Base-by-base conservation (phyloP, 2,888 invertebrate genomes). In the Liopterus haemorrhoidalis region DNA sequence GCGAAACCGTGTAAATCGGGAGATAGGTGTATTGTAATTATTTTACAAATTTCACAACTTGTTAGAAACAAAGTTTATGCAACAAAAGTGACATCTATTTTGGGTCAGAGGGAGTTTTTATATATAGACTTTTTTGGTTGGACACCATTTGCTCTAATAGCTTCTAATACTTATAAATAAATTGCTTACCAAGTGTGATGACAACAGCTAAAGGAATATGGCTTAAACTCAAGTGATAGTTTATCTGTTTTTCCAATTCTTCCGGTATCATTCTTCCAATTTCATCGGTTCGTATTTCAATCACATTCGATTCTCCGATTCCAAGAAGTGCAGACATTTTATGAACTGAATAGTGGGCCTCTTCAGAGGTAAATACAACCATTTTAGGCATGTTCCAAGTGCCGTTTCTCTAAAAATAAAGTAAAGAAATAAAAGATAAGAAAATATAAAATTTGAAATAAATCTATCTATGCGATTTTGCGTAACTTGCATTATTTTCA, bases 291-390 rank as follows among this genome's bases (percentile, higher is more conserved):
- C 59, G 52, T 14, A 81, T 64, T 15, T 65, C 60, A 43, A 73
- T 61, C 1, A 79, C 74, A 54, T 75, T 75, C 12, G 75, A 68
- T 36, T 72, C 70, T 6, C 80, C 78, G 22, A 80, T 64, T 1
- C 79, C 79, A 36, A 77, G 62, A 31, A 78, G 61, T 1, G 72
- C 67, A 0, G 76, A 74, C 54, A 78, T 74, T 59, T 77, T 74
- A 51, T 70, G 67, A 35, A 77, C 66, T 1, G 79, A 79, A 59
- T 78, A 80, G 57, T 80, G 79, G 24, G 75, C 76, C 60, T 78
- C 75, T 52, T 73, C 72, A 1, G 77, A 78, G 1, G 73, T 64
- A 53, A 75, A 74, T 27, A 76, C 55, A 5, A 71, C 68, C 48
- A 76, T 53, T 16, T 65, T 62, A 22, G 69, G 67, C 11, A 64